phyloP scores from a whole-genome alignment of 2,113 vertebrate species.

The Ageneiosus marmoratus region DNA sequence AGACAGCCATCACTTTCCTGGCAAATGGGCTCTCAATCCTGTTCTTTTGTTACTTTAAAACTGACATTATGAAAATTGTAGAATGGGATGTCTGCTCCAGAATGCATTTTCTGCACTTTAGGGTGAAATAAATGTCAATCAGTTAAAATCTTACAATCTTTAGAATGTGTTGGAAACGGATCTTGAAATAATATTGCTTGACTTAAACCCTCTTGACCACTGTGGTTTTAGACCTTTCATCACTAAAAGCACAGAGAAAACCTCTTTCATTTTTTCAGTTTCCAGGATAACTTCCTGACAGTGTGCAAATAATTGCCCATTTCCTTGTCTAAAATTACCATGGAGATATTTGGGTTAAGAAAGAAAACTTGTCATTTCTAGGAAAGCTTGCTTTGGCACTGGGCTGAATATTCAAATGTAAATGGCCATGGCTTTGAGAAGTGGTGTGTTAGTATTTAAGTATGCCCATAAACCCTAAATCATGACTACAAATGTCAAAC shows the following conservation, averaged over 20 bases:
- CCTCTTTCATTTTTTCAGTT: not conserved
- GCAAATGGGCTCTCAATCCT: constrained; percentile 24
- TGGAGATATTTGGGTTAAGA: constrained; percentile 22
- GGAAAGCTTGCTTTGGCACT: constrained; percentile 34
- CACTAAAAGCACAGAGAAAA: constrained; percentile 24
- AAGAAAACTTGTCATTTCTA: constrained; percentile 34
- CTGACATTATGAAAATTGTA: constrained; percentile 29
- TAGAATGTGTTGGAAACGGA: not conserved
- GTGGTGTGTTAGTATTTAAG: constrained; percentile 1
- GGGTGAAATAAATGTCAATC: constrained; percentile 34
- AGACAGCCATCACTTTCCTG: constrained; percentile 19
- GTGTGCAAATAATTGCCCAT: constrained; percentile 24
- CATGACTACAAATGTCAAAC: constrained; percentile 21
- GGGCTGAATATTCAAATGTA: constrained; percentile 25
- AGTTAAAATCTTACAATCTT: not conserved
- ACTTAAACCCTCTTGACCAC: constrained; percentile 30
- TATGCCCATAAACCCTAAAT: constrained; percentile 7
- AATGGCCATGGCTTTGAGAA: constrained; percentile 13
- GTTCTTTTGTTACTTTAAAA: constrained; percentile 21
- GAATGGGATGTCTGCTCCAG: constrained; percentile 3
- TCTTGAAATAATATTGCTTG: constrained; percentile 17
- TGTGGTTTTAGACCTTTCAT: constrained; percentile 34
- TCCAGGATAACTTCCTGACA: constrained; percentile 31
- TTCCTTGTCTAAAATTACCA: constrained; percentile 34
- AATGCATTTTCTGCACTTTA: constrained; percentile 10